Base-by-base conservation (phyloP, 1,140 invertebrate genomes). In the Cecropterus lyciades region DNA sequence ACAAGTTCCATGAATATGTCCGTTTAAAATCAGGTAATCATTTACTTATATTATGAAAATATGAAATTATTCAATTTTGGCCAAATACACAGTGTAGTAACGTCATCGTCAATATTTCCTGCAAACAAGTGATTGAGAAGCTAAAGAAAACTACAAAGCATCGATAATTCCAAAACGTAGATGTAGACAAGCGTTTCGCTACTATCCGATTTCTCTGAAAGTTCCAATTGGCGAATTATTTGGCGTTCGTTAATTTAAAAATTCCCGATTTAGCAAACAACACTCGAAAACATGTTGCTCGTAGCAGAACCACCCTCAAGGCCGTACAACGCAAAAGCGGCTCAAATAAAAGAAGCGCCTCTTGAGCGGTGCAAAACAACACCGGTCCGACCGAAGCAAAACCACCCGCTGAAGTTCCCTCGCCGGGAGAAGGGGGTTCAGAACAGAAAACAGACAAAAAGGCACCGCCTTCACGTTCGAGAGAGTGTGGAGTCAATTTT, bases 401-500 rank as follows among this genome's bases (percentile, higher is more conserved):
- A 87, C 89, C 87, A 85, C 89, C 89, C 85, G 87, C 80, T 85
- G 87, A 89, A 89, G 88, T 89, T 82, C 84, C 80, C 70, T 69
- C 75, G 71, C 66, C 69, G 80, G 84, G 83, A 80, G 80, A 71
- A 70, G 84, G 84, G 84, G 80, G 75, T 65, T 65, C 56, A 70
- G 65, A 70, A 71, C 68, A 71, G 76, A 83, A 87, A 91, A 92
- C 73, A 70, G 76, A 67, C 76, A 81, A 92, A 89, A 89, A 92
- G 84, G 81, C 82, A 79, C 53, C 82, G 77, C 86, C 87, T 90
- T 90, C 87, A 80, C 87, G 85, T 90, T 87, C 82, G 87, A 89
- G 82, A 89, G 86, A 89, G 86, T 87, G 89, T 89, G 86, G 89
- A 91, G 87, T 90, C 89, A 90, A 90, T 91, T 91, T 91, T 91